Evolutionary conservation across 1,140 invertebrate species (phyloP).

Genomic region (Vanessa tameamea): DNA sequence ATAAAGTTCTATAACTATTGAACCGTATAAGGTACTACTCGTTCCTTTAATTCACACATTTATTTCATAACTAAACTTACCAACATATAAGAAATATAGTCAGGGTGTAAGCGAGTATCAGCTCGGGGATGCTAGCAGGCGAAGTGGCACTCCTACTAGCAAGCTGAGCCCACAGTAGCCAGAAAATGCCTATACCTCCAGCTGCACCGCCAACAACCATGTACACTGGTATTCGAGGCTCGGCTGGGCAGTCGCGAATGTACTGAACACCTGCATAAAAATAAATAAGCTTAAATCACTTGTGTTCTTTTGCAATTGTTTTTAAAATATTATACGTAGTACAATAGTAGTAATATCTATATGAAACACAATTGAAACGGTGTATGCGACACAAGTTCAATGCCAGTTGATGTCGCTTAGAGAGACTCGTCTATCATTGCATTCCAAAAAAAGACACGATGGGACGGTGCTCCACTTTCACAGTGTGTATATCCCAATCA

Average conservation of each 20-base stretch:
- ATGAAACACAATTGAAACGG: too few species aligned
- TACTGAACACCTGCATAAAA: constrained; percentile 86
- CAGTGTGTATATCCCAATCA: too few species aligned
- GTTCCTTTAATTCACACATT: too few species aligned
- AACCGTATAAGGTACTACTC: too few species aligned
- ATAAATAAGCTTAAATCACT: neutral
- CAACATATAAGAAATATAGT: constrained; percentile 87
- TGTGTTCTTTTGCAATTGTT: too few species aligned
- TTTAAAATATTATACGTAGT: neutral
- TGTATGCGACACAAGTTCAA: too few species aligned
- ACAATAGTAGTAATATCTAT: too few species aligned
- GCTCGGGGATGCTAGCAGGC: constrained; percentile 74
- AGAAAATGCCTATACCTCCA: constrained; percentile 86
- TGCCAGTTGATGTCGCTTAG: too few species aligned
- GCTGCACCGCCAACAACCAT: constrained; percentile 90
- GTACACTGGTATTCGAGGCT: constrained; percentile 89
- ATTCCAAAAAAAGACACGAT: too few species aligned
- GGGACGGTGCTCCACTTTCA: too few species aligned
- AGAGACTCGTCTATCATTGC: too few species aligned
- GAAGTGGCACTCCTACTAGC: constrained; percentile 76
- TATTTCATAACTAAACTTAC: constrained; percentile 56
- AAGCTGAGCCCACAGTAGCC: constrained; percentile 86
- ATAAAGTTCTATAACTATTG: too few species aligned
- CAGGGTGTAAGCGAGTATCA: constrained; percentile 82
- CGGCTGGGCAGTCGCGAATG: constrained; percentile 88